These are phyloP conservation scores for Astreopora myriophthalma DNA, from an alignment of 64 coral and sea anemone species.

Conservation along the genomic window DNA sequence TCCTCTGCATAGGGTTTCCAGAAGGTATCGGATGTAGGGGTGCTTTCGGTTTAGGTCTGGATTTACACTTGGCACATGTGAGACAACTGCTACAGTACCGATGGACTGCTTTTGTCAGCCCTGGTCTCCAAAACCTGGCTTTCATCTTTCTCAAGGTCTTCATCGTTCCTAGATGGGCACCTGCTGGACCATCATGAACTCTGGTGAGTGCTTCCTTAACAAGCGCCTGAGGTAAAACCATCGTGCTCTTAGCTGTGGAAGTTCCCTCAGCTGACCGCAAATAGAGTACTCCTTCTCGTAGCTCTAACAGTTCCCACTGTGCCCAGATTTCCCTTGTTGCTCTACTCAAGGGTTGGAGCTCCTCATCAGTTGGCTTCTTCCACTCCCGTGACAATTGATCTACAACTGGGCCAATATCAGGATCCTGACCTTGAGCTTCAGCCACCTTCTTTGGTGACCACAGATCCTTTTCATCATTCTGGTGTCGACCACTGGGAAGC, in stretches of 20 bases:
- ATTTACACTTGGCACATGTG: constrained; percentile 55
- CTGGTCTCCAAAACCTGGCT: constrained; percentile 41
- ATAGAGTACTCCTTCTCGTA: not conserved
- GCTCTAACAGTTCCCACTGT: not conserved
- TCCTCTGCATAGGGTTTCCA: constrained; percentile 24
- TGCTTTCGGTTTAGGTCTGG: not conserved
- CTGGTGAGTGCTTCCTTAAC: not conserved
- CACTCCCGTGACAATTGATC: not conserved
- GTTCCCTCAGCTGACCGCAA: not conserved
- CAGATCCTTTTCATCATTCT: not conserved
- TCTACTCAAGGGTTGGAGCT: constrained; percentile 1
- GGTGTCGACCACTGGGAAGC: not conserved
- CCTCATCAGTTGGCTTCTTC: not conserved
- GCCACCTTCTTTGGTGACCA: not conserved
- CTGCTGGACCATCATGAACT: not conserved
- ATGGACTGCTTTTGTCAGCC: constrained; percentile 17
- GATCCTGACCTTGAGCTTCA: not conserved
- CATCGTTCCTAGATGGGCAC: not conserved
- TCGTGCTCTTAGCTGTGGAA: not conserved
- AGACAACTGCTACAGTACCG: constrained; percentile 27
- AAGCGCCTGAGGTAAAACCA: not conserved
- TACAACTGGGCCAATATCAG: constrained; percentile 37
- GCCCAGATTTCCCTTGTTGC: not conserved
- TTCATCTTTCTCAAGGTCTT: constrained; percentile 53
- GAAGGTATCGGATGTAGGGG: constrained; percentile 11